Evolutionary conservation across 2,888 invertebrate species (phyloP).

Genomic region (Odontomyia ornata): DNA sequence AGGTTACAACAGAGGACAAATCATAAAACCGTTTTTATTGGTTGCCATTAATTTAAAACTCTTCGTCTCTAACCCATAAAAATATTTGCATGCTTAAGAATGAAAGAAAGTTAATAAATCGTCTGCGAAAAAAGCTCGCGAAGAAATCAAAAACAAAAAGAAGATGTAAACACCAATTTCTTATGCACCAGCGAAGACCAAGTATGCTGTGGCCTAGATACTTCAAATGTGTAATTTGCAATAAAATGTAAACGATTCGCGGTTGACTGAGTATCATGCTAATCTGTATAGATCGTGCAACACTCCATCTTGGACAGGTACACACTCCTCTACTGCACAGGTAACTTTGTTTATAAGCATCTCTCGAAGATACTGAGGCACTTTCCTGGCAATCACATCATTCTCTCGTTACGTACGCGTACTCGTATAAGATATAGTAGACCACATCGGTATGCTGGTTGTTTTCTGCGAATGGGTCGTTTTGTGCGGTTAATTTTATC

Average conservation of each 20-base stretch:
- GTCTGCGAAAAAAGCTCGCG: background rate
- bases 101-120: constrained; percentile 8
- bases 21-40: no score
- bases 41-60: no score
- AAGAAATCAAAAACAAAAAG: background rate
- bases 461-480: background rate
- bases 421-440: no score
- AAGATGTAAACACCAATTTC: constrained; percentile 4
- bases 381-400: no score
- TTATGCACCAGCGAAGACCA: constrained; percentile 1
- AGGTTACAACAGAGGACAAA: no score
- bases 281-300: background rate
- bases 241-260: constrained; percentile 37
- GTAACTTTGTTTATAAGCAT: background rate
- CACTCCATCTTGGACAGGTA: background rate
- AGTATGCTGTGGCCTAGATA: constrained; percentile 26
- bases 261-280: constrained; percentile 13
- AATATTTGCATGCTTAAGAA: background rate
- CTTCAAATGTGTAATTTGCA: constrained; percentile 33
- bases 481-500: constrained; percentile 19
- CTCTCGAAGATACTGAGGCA: no score
- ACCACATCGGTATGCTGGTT: background rate
- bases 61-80: background rate
- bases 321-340: background rate
- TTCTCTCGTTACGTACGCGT: no score